A percentile compares a stretch with the other conserved stretches of the same genome.
Evolutionary conservation across 2,797 vertebrate genomes (phyloP).

Genomic region (Pseudochromis fuscus): DNA sequence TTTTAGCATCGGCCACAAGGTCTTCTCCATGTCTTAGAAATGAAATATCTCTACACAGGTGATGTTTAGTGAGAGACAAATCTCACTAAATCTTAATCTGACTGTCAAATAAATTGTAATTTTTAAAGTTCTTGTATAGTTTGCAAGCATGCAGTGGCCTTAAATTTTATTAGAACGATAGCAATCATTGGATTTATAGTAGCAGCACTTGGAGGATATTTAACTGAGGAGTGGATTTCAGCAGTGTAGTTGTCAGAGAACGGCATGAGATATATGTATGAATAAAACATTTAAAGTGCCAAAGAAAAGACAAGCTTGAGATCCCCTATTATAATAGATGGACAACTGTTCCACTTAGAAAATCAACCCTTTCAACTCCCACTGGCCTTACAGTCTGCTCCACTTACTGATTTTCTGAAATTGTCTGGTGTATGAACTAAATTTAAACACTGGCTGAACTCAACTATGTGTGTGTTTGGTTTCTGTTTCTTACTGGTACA

Average conservation of each 20-base stretch:
- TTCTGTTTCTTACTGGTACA: constrained; percentile 77
- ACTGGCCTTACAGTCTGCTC: too few species aligned
- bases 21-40: too few species aligned
- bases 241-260: neutral
- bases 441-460: neutral
- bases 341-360: too few species aligned
- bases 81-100: too few species aligned
- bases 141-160: neutral
- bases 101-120: too few species aligned
- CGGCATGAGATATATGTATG: neutral
- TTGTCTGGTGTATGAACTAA: neutral
- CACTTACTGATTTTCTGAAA: neutral
- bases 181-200: neutral
- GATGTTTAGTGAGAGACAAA: too few species aligned
- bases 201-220: too few species aligned
- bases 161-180: neutral
- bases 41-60: too few species aligned
- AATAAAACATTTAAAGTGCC: constrained; percentile 23
- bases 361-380: too few species aligned
- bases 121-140: neutral
- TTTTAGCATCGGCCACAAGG: neutral
- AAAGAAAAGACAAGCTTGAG: constrained; percentile 10
- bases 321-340: too few species aligned
- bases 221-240: constrained; percentile 15
- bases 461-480: neutral